phyloP scores from a whole-genome alignment of 2,797 vertebrate genomes.

The Molossus molossus region DNA sequence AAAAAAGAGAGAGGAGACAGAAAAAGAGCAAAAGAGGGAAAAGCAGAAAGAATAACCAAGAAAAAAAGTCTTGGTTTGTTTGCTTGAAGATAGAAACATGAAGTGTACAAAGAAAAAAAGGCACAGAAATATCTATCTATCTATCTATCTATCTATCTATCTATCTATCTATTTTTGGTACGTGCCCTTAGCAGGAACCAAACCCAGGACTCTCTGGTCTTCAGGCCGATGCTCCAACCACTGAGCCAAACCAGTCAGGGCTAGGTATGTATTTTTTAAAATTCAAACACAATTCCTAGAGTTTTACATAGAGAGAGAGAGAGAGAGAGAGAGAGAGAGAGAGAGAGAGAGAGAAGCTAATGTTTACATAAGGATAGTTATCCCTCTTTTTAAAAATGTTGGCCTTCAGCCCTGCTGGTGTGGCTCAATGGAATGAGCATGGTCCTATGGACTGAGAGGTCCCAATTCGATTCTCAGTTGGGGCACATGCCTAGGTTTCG shows the following conservation, averaged over 20 bases:
- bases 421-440: no score
- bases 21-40: background rate
- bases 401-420: background rate
- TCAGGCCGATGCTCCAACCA: no score
- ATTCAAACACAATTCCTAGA: background rate
- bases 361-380: background rate
- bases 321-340: background rate
- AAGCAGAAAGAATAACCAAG: background rate
- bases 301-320: background rate
- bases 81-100: background rate
- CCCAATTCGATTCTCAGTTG: no score
- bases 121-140: background rate
- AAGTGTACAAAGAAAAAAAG: slow-evolving; percentile 1
- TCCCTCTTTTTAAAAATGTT: slow-evolving; percentile 28
- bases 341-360: background rate
- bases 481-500: no score
- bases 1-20: slow-evolving; percentile 12
- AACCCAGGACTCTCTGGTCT: no score
- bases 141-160: no score
- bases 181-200: no score
- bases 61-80: background rate
- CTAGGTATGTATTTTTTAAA: background rate
- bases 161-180: no score
- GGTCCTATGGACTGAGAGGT: no score
- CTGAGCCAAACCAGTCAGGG: no score